Percentiles rank a stretch among this genome's conserved stretches.
Conservation (phyloP, 2,888 invertebrate species). For the Gymnoscelis rufifasciata region DNA sequence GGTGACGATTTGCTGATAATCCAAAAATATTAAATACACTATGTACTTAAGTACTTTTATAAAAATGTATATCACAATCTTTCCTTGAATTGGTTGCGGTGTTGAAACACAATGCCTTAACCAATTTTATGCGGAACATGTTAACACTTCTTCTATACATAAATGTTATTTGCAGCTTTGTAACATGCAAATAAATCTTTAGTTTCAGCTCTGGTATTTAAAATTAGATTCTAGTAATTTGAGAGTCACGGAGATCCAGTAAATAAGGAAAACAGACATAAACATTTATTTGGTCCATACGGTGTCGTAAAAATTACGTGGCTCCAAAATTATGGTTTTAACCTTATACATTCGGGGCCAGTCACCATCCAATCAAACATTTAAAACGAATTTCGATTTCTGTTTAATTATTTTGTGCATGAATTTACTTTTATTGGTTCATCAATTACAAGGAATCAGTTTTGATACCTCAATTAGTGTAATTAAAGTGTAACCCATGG, state of each 20-base stretch:
- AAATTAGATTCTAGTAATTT: not conserved
- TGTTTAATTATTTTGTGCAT: conserved; percentile 28
- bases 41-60: too few species aligned
- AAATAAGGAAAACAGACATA: conserved; percentile 26
- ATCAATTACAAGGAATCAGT: conserved; percentile 23
- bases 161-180: not conserved
- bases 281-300: conserved; percentile 24
- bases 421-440: conserved; percentile 23
- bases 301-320: conserved; percentile 34
- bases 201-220: not conserved
- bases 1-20: too few species aligned
- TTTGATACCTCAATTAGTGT: conserved; percentile 27
- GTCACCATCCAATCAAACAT: conserved; percentile 48
- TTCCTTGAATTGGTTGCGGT: too few species aligned
- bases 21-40: too few species aligned
- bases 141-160: too few species aligned
- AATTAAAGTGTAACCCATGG: conserved; percentile 18
- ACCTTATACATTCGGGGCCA: conserved; percentile 47
- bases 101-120: too few species aligned
- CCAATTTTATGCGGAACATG: too few species aligned
- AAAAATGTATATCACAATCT: too few species aligned
- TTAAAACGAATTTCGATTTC: conserved; percentile 31
- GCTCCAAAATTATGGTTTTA: conserved; percentile 38
- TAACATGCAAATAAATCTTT: not conserved
- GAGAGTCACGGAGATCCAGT: not conserved